Evolutionary conservation across 1,140 invertebrate species (phyloP).

Genomic region (Drosophila mojavensis): DNA sequence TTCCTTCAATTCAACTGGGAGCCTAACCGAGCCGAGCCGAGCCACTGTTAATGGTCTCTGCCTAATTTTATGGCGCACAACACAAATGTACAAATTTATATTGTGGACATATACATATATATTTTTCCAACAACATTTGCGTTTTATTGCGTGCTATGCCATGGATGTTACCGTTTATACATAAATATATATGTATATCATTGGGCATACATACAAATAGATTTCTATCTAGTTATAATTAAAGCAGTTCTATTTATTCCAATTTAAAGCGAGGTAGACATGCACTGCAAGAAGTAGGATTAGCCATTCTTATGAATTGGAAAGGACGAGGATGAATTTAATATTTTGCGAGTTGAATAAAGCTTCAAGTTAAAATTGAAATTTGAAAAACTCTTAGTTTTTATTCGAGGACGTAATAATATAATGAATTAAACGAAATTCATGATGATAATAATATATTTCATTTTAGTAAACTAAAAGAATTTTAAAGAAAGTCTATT

Average conservation of each 20-base stretch:
- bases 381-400: too few species aligned
- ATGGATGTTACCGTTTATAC: conserved; percentile 7
- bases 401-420: too few species aligned
- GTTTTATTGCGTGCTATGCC: conserved; percentile 31
- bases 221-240: conserved; percentile 19
- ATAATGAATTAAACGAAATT: too few species aligned
- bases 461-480: too few species aligned
- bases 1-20: conserved; percentile 6
- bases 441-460: too few species aligned
- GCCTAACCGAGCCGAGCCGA: not conserved
- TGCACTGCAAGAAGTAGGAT: not conserved
- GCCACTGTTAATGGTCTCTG: conserved; percentile 51
- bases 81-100: conserved; percentile 16
- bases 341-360: too few species aligned
- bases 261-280: not conserved
- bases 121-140: conserved; percentile 37
- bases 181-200: too few species aligned
- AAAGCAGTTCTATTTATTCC: not conserved
- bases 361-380: too few species aligned
- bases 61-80: conserved; percentile 72
- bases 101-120: conserved; percentile 28
- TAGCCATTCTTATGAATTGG: not conserved
- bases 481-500: too few species aligned
- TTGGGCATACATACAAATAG: conserved; percentile 1
- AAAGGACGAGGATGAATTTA: not conserved